phyloP scores from a whole-genome alignment of 2,797 vertebrate genomes.

The Melanotaenia trifasciata region DNA sequence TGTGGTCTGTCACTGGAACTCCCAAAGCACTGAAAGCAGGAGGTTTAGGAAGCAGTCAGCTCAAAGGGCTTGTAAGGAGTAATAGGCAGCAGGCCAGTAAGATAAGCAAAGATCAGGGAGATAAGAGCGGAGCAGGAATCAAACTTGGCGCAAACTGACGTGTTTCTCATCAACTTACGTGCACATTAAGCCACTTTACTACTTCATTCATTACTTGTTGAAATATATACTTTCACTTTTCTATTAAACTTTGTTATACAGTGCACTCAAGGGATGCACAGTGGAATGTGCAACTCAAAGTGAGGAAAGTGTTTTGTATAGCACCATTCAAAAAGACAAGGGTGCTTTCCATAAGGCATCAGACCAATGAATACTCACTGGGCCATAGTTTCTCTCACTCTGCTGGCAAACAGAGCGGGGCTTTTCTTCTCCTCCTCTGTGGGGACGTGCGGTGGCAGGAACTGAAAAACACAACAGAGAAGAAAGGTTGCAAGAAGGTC shows the following conservation, averaged over 20 bases:
- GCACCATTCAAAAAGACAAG: constrained; percentile 4
- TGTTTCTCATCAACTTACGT: constrained; percentile 4
- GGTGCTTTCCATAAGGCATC: constrained; percentile 5
- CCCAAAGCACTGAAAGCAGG: constrained; percentile 84
- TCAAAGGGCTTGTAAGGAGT: background rate
- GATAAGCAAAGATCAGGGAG: background rate
- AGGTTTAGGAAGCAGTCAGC: background rate
- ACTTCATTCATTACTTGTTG: constrained; percentile 3
- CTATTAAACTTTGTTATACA: background rate
- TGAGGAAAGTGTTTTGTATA: constrained; percentile 2
- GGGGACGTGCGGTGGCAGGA: constrained; percentile 90
- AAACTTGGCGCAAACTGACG: background rate
- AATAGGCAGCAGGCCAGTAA: background rate
- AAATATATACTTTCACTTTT: background rate
- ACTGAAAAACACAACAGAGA: constrained; percentile 77
- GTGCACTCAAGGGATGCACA: background rate
- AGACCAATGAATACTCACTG: constrained; percentile 80
- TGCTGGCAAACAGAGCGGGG: constrained; percentile 86
- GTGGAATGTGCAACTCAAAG: constrained; percentile 2
- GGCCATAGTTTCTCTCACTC: constrained; percentile 91
- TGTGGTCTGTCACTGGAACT: constrained; percentile 94
- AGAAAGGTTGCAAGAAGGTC: constrained; percentile 24
- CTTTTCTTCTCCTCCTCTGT: constrained; percentile 90
- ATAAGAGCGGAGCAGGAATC: background rate
- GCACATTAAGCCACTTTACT: background rate